A percentile compares a stretch with the other conserved stretches of the same genome.
These are phyloP conservation scores for Latrodectus elegans DNA, from an alignment of 2,888 invertebrate species.

Conservation along the genomic window DNA sequence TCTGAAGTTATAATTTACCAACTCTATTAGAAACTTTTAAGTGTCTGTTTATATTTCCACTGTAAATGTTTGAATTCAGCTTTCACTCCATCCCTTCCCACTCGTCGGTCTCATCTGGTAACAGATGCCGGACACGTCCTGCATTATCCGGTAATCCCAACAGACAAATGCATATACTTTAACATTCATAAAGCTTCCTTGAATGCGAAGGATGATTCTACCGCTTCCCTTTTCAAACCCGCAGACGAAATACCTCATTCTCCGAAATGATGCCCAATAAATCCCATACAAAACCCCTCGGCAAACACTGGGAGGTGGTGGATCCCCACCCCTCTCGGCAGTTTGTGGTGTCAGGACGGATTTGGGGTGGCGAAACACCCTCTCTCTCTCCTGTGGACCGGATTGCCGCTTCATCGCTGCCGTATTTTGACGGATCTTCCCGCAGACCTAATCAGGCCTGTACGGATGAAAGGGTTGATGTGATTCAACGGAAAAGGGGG, in stretches of 20 bases:
- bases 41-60: background rate
- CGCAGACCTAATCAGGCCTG: slow-evolving; percentile 3
- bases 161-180: background rate
- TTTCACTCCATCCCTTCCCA: background rate
- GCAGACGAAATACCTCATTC: slow-evolving; percentile 22
- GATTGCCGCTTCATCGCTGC: slow-evolving; percentile 22
- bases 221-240: slow-evolving; percentile 9
- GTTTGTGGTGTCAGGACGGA: slow-evolving; percentile 51
- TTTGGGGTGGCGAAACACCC: slow-evolving; percentile 14
- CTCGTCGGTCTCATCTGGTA: background rate
- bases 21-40: slow-evolving; percentile 1
- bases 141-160: background rate
- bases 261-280: slow-evolving; percentile 10
- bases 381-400: background rate
- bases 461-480: slow-evolving; percentile 1
- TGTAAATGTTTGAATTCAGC: background rate
- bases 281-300: slow-evolving; percentile 50
- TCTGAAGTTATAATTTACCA: background rate
- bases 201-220: background rate
- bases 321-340: slow-evolving; percentile 3
- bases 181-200: slow-evolving; percentile 4
- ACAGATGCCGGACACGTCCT: background rate
- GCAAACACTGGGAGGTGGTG: slow-evolving; percentile 40
- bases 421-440: slow-evolving; percentile 26
- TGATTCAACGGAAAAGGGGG: background rate